Evolutionary conservation across 2,113 vertebrate species (phyloP).

Genomic region (Aepyceros melampus): DNA sequence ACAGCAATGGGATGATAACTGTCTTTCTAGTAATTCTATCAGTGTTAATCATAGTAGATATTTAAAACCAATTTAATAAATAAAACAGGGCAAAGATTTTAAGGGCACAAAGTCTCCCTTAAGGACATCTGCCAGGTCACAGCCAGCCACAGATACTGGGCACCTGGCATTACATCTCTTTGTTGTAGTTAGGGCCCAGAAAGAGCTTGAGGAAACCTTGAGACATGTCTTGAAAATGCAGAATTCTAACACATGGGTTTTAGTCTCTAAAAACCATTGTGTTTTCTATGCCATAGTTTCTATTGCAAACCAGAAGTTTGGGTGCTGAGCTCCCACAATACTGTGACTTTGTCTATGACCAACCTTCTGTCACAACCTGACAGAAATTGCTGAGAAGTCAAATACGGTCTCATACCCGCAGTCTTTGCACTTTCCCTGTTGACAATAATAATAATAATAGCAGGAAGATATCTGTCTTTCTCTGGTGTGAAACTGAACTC

Average conservation of each 20-base stretch:
- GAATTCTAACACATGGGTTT: not conserved
- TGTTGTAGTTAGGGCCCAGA: not conserved
- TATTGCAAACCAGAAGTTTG: not conserved
- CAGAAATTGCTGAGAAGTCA: not conserved
- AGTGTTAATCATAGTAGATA: not conserved
- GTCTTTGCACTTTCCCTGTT: not conserved
- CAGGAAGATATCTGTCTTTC: not conserved
- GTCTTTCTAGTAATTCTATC: not conserved
- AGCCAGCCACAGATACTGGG: not conserved
- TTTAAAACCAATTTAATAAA: not conserved
- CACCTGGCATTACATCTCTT: not conserved
- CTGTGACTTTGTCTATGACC: not conserved
- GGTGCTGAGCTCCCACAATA: not conserved
- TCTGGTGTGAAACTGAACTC: not conserved
- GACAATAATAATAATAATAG: not conserved
- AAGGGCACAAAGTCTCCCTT: not conserved
- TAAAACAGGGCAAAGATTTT: not conserved
- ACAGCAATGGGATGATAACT: not conserved
- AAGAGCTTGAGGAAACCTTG: not conserved
- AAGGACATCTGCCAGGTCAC: not conserved
- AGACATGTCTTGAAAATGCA: not conserved
- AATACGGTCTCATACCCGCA: not conserved
- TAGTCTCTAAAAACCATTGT: not conserved
- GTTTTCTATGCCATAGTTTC: not conserved
- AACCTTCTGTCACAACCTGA: not conserved